Evolutionary conservation across 2,797 vertebrate genomes (phyloP).

Genomic region (Rhincodon typus): DNA sequence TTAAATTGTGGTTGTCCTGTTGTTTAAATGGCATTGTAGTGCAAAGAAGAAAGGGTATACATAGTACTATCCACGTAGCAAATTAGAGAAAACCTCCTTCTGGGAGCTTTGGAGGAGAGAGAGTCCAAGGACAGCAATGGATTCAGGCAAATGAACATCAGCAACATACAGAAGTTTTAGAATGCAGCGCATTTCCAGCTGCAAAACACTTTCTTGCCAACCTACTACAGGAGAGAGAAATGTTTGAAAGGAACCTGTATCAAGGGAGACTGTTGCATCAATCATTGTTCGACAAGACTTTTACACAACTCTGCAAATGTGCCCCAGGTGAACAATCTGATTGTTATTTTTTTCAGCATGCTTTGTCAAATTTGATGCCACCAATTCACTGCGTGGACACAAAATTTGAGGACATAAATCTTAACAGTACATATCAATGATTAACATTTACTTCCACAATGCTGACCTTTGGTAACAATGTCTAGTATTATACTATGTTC

Average conservation of each 20-base stretch:
- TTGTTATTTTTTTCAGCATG: neutral
- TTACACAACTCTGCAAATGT: neutral
- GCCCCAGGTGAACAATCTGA: neutral
- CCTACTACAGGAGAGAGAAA: neutral
- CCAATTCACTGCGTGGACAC: neutral
- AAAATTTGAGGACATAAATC: neutral
- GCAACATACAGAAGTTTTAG: neutral
- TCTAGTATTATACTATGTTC: neutral
- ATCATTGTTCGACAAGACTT: neutral
- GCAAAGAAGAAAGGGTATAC: neutral
- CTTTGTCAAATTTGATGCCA: neutral
- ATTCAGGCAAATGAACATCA: neutral
- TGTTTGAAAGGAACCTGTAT: neutral
- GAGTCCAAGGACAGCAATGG: neutral
- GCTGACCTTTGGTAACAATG: neutral
- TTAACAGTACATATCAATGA: neutral
- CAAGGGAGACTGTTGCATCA: slow-evolving; percentile 5
- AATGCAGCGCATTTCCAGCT: neutral
- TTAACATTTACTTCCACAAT: neutral
- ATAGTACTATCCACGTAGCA: neutral
- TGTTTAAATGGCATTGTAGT: neutral
- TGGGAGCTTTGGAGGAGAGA: neutral
- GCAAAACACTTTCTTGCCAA: neutral
- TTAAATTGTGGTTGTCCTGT: neutral
- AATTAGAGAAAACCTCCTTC: neutral